Evolutionary conservation across 2,888 invertebrate species (phyloP).

Genomic region (Branchinecta sandiegonensis): DNA sequence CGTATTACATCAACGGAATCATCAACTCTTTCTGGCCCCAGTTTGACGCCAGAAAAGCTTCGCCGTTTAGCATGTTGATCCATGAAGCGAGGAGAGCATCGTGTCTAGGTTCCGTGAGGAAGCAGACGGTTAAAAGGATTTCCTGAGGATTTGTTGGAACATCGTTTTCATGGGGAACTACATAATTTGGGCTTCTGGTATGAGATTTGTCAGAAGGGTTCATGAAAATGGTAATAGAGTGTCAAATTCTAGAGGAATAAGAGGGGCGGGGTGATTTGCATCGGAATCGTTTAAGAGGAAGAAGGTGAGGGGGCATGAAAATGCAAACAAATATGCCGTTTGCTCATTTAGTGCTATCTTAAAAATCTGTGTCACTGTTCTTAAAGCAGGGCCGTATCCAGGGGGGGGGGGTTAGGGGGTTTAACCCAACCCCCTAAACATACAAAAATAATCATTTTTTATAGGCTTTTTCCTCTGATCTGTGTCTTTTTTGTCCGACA

Average conservation of each 20-base stretch:
- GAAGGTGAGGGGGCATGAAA: conserved; percentile 18
- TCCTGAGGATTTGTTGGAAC: not conserved
- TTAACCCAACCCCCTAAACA: no score
- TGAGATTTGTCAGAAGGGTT: not conserved
- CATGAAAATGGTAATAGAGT: conserved; percentile 28
- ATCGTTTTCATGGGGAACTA: not conserved
- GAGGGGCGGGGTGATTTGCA: conserved; percentile 7
- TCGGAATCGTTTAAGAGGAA: conserved; percentile 23
- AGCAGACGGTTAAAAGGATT: conserved; percentile 1
- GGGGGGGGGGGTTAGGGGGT: no score
- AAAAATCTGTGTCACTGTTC: not conserved
- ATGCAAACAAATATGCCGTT: conserved; percentile 15
- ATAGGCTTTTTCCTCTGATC: no score
- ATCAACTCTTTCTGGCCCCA: not conserved
- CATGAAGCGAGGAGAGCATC: not conserved
- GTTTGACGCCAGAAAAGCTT: not conserved
- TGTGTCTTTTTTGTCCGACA: no score
- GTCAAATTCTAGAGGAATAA: conserved; percentile 16
- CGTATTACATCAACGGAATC: no score
- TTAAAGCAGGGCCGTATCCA: no score
- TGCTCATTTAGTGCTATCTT: no score
- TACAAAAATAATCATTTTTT: no score
- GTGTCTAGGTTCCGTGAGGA: not conserved
- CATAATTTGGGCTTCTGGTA: not conserved
- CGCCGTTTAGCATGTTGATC: conserved; percentile 5